Evolutionary conservation across 1,140 invertebrate genomes (phyloP), one percentile per base, ranked within the genome.

Genomic region (Drosophila parvula): DNA sequence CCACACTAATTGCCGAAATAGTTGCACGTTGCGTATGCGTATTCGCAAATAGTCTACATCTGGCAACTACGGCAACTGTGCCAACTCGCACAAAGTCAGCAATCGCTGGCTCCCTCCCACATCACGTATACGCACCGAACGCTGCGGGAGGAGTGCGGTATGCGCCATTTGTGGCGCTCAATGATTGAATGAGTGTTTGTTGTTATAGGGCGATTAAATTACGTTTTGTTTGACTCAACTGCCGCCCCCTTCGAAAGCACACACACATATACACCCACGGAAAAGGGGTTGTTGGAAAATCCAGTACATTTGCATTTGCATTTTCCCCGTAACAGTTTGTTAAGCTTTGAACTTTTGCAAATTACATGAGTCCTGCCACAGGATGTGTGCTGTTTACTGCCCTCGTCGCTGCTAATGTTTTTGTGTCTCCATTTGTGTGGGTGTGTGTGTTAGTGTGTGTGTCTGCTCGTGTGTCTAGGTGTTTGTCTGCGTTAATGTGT

Each of bases 331-430:
- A 74, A 77, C 68, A 89, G 84, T 89, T 89, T 89, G 84, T 84
- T 89, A 89, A 89, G 79, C 84, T 89, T 80, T 89, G 84, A 89
- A 89, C 84, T 88, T 83, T 88, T 83, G 83, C 79, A 88, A 88
- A 83, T 86, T 86, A 86, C 83, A 86, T 62, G 79, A 86, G 76
- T 83, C 68, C 83, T 83, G 79, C 79, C 79, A 83, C 76, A 81
- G 83, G 83, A 86, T 86, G 65, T 65, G 40, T 79, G 53, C 76
- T 74, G 56, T 81, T 79, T 68, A 78, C 78, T 62, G 41, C 50
- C 64, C 50, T 56, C 64, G 27, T 45, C 41, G 48, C 47, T 70
- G 55, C 34, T 44, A 45, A 62, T 45, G 28, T 53, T 53, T 51
- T 67, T 55, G 65, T 53, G 38, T 57, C n/a, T 14, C 18, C 44